These are phyloP conservation scores for Mesocentrotus franciscanus DNA, from an alignment of 53 echinoderm and acorn worm species.

Conservation along the genomic window DNA sequence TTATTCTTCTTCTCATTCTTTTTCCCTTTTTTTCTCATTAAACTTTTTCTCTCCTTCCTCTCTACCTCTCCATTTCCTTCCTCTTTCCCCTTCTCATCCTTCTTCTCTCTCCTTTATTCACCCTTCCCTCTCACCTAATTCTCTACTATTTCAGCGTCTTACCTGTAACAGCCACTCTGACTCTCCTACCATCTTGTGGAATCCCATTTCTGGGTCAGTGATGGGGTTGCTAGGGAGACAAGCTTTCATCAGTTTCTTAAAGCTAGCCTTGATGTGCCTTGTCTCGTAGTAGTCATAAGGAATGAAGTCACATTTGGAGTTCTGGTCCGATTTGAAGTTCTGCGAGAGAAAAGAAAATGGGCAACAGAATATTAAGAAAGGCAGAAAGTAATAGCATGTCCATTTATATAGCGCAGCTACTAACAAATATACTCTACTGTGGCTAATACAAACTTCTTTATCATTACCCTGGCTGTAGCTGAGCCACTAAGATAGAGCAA, in stretches of 20 bases:
- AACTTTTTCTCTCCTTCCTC: too few relatives aligned
- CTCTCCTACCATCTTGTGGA: conserved; percentile 91
- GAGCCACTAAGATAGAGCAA: too few relatives aligned
- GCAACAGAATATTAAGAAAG: background rate
- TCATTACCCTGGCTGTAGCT: too few relatives aligned
- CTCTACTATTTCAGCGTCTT: background rate
- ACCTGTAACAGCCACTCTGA: conserved; percentile 96
- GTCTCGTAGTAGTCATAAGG: conserved; percentile 94
- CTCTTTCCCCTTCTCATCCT: too few relatives aligned
- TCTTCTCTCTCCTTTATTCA: too few relatives aligned
- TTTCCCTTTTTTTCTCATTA: background rate
- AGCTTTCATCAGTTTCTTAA: conserved; percentile 97
- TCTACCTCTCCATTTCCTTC: too few relatives aligned
- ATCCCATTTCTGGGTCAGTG: conserved; percentile 91
- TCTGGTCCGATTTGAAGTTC: conserved; percentile 87
- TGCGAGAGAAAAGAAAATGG: conserved; percentile 25
- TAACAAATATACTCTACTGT: too few relatives aligned
- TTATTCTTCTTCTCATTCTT: too few relatives aligned
- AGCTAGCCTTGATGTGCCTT: conserved; percentile 88
- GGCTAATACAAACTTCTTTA: too few relatives aligned
- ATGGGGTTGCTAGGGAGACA: conserved; percentile 86
- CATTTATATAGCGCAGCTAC: too few relatives aligned
- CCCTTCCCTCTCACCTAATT: background rate
- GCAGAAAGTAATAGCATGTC: background rate
- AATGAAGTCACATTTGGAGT: conserved; percentile 94